Percentiles rank a stretch among this genome's conserved stretches.
Conservation (phyloP, 2,113 vertebrate genomes). For the Clinocottus analis region DNA sequence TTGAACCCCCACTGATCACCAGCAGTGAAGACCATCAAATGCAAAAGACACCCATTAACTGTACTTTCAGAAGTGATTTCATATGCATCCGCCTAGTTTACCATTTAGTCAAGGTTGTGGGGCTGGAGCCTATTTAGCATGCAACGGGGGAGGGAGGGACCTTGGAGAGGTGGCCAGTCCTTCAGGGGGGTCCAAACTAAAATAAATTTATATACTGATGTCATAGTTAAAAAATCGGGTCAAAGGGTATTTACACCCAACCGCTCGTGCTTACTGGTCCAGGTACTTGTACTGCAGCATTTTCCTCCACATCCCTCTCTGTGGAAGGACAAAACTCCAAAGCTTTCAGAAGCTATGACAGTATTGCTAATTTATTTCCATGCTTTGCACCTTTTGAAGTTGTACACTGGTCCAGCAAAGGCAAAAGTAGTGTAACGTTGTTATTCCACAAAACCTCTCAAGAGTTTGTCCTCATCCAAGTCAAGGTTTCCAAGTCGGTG, state of each 20-base stretch:
- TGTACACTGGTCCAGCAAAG: background rate
- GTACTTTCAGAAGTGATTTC: slow-evolving; percentile 8
- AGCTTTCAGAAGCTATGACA: background rate
- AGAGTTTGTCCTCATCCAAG: background rate
- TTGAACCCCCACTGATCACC: background rate
- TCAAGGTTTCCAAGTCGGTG: background rate
- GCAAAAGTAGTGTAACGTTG: background rate
- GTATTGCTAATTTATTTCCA: background rate
- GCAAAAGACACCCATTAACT: background rate
- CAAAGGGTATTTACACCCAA: background rate
- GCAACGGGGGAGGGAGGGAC: background rate
- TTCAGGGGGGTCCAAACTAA: background rate
- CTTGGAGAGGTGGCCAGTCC: background rate
- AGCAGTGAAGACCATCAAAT: background rate
- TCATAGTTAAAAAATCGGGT: background rate
- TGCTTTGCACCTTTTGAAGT: background rate
- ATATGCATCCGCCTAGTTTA: background rate
- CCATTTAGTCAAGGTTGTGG: slow-evolving; percentile 20
- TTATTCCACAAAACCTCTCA: background rate
- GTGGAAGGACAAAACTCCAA: background rate
- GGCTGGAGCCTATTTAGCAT: background rate
- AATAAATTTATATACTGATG: background rate
- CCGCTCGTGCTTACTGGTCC: background rate
- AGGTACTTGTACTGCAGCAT: background rate
- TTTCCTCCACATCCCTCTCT: background rate